phyloP scores from a whole-genome alignment of 2,888 invertebrate genomes.

The Seira sanloemensis region DNA sequence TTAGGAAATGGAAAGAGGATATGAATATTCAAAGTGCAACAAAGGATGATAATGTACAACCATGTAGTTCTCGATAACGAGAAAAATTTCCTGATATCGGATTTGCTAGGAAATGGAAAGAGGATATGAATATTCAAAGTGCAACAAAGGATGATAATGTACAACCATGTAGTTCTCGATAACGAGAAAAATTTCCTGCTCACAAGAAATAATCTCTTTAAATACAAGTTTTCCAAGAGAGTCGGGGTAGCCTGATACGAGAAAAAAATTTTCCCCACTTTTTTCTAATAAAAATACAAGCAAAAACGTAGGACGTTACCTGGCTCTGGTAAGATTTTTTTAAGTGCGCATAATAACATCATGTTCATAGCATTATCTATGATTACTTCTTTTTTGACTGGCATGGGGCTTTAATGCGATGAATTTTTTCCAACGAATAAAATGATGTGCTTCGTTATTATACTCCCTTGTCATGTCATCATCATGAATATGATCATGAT shows the following conservation, averaged over 20 bases:
- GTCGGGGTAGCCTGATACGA: background rate
- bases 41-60: background rate
- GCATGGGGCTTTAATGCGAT: background rate
- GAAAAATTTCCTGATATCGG: too few species aligned
- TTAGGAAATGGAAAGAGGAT: too few species aligned
- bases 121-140: background rate
- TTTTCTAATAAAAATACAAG: background rate
- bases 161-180: too few species aligned
- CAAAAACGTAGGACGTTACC: too few species aligned
- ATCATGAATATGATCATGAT: background rate
- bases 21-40: background rate
- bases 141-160: background rate
- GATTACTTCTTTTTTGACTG: too few species aligned
- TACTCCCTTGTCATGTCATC: background rate
- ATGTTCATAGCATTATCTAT: background rate
- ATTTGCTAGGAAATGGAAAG: too few species aligned
- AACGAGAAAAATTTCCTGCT: background rate
- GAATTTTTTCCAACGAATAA: background rate
- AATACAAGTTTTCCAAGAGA: background rate
- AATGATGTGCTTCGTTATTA: background rate
- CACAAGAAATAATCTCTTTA: background rate
- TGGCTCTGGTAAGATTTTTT: background rate
- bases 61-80: too few species aligned
- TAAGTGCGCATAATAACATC: background rate
- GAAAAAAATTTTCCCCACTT: background rate